Conservation (phyloP, 2,113 vertebrate species). For the Rattus rattus region DNA sequence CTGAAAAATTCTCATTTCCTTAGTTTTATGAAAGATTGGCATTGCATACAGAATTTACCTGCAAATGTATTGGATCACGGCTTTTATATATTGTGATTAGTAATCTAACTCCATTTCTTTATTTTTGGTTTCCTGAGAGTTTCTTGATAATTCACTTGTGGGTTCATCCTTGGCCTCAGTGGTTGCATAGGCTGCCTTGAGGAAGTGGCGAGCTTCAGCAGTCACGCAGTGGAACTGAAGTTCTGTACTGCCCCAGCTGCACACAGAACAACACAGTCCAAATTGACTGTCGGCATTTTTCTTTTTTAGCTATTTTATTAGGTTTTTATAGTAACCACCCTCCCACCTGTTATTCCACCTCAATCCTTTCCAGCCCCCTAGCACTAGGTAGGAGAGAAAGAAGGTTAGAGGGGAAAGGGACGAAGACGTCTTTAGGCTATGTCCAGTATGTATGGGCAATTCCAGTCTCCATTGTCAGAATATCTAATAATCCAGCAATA, state of each 20-base stretch:
- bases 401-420: too few species aligned
- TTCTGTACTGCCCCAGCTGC: neutral
- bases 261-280: conserved; percentile 87
- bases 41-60: neutral
- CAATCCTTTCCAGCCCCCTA: too few species aligned
- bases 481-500: too few species aligned
- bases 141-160: neutral
- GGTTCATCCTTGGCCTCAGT: neutral
- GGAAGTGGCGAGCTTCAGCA: neutral
- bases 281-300: conserved; percentile 73
- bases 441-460: too few species aligned
- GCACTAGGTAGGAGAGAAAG: too few species aligned
- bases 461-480: too few species aligned
- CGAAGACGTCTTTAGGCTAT: too few species aligned
- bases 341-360: too few species aligned
- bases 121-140: neutral
- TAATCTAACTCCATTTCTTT: neutral
- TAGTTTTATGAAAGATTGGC: neutral
- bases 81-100: neutral
- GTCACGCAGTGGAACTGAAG: neutral
- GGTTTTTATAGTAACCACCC: too few species aligned
- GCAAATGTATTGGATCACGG: neutral
- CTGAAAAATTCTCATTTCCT: neutral
- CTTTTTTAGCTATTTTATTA: too few species aligned
- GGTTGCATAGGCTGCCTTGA: neutral